Conservation (phyloP, 2,888 invertebrate genomes). For the Aethes cnicana region DNA sequence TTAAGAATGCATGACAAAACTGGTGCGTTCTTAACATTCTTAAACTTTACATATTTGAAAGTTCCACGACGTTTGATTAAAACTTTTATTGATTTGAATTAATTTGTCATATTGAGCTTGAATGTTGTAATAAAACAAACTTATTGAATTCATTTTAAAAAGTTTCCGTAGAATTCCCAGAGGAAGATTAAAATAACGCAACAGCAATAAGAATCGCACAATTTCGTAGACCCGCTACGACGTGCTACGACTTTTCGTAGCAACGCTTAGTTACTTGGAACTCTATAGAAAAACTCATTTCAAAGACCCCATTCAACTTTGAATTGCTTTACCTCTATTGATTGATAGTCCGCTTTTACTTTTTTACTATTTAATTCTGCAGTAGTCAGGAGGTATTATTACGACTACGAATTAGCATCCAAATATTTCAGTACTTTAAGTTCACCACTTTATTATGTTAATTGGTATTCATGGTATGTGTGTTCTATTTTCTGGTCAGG, state of each 20-base stretch:
- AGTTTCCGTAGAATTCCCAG: no score
- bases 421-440: constrained; percentile 8
- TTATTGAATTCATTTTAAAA: no score
- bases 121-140: no score
- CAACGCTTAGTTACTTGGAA: neutral
- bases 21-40: no score
- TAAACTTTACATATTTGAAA: no score
- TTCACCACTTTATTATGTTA: constrained; percentile 3
- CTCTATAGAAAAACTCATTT: constrained; percentile 7
- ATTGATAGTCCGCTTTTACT: neutral
- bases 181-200: no score
- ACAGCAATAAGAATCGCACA: no score
- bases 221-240: constrained; percentile 23
- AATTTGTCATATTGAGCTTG: no score
- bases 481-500: constrained; percentile 1
- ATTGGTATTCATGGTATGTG: constrained; percentile 15
- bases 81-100: no score
- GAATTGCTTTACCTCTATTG: constrained; percentile 2
- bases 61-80: no score
- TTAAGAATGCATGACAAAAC: no score
- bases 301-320: neutral
- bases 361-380: neutral
- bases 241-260: constrained; percentile 21
- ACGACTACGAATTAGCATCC: constrained; percentile 4
- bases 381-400: no score